Conservation (phyloP, 2,888 invertebrate species). For the Lampropteryx suffumata region DNA sequence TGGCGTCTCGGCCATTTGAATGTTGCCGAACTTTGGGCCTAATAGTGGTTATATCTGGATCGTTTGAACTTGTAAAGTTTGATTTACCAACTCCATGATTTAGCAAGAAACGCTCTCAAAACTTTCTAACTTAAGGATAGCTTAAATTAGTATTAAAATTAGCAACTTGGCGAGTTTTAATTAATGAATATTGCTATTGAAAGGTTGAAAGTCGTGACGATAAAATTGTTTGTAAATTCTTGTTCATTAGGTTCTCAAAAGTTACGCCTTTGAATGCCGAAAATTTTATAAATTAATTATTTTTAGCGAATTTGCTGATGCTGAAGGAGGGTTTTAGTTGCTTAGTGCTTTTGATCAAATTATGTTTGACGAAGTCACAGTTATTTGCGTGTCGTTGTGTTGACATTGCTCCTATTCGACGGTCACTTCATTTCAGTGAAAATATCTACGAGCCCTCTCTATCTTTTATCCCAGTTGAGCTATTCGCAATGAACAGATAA, state of each 20-base stretch:
- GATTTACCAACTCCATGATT: constrained; percentile 24
- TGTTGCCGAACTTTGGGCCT: neutral
- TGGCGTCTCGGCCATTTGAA: neutral
- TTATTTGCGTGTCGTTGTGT: too few species aligned
- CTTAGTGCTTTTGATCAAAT: too few species aligned
- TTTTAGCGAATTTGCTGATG: too few species aligned
- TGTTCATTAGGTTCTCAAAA: neutral
- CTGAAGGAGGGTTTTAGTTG: too few species aligned
- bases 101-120: constrained; percentile 25
- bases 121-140: constrained; percentile 27
- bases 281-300: neutral
- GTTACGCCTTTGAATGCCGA: neutral
- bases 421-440: too few species aligned
- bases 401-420: too few species aligned
- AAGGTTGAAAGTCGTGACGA: constrained; percentile 8
- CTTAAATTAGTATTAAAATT: constrained; percentile 28
- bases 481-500: neutral
- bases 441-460: too few species aligned
- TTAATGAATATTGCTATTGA: constrained; percentile 23
- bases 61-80: constrained; percentile 15
- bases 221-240: constrained; percentile 7
- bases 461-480: too few species aligned
- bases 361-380: too few species aligned
- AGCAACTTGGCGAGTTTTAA: constrained; percentile 27
- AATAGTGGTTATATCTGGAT: constrained; percentile 12